These are phyloP conservation scores for Eumacrocentrus americanus DNA, from an alignment of 2,888 invertebrate genomes.

Conservation along the genomic window DNA sequence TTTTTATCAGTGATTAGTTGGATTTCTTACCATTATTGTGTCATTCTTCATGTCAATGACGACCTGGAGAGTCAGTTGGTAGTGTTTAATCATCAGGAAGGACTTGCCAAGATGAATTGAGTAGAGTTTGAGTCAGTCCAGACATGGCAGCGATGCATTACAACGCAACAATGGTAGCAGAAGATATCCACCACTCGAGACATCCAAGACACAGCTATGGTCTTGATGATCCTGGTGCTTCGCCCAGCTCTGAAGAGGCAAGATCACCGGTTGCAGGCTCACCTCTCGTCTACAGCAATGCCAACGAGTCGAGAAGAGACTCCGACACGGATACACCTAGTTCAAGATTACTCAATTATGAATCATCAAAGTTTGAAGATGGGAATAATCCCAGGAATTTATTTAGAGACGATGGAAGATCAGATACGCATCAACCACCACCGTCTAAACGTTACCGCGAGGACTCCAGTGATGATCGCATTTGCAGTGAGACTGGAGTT, in stretches of 20 bases:
- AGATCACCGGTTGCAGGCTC: conserved; percentile 33
- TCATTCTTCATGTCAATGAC: too few relatives aligned
- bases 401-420: conserved; percentile 1
- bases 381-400: too few relatives aligned
- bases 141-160: conserved; percentile 54
- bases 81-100: background rate
- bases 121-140: background rate
- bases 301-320: conserved; percentile 21
- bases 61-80: background rate
- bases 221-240: conserved; percentile 43
- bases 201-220: conserved; percentile 43
- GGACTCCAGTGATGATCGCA: conserved; percentile 21
- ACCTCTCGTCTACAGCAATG: conserved; percentile 10
- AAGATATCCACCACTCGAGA: conserved; percentile 47
- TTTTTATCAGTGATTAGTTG: background rate
- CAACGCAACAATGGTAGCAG: conserved; percentile 49
- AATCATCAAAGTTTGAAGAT: background rate
- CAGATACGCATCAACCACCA: background rate
- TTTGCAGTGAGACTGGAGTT: conserved; percentile 24
- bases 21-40: too few relatives aligned
- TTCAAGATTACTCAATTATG: conserved; percentile 16
- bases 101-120: conserved; percentile 15
- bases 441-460: conserved; percentile 16
- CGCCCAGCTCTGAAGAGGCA: conserved; percentile 44
- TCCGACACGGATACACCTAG: conserved; percentile 9